These are phyloP conservation scores for Dicyrtomina minuta DNA, from an alignment of 2,888 invertebrate genomes.

Conservation along the genomic window DNA sequence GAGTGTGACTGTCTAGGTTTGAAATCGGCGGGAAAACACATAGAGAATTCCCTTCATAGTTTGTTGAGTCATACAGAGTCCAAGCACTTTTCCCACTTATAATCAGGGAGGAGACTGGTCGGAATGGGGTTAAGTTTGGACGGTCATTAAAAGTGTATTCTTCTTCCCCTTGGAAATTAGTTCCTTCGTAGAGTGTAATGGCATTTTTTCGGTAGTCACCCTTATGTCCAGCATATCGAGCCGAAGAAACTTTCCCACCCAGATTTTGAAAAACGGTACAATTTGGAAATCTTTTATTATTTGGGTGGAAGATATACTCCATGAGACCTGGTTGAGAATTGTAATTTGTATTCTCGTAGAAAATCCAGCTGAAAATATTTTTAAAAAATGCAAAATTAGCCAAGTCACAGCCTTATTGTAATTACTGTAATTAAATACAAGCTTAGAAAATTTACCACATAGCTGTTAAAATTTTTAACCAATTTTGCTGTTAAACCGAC, in stretches of 20 bases:
- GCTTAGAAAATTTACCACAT: too few relatives aligned
- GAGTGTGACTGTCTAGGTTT: too few relatives aligned
- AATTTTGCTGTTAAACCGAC: too few relatives aligned
- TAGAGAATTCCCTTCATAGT: slow-evolving; percentile 40
- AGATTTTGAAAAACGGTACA: slow-evolving; percentile 39
- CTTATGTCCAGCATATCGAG: slow-evolving; percentile 39
- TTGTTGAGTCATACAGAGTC: slow-evolving; percentile 42
- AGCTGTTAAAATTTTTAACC: too few relatives aligned
- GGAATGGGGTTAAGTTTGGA: slow-evolving; percentile 20
- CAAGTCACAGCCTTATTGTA: too few relatives aligned
- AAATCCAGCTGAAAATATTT: slow-evolving; percentile 23
- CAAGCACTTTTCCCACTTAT: slow-evolving; percentile 39
- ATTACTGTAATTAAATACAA: too few relatives aligned
- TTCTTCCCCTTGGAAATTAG: slow-evolving; percentile 47
- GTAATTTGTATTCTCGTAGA: slow-evolving; percentile 21
- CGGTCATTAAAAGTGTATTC: slow-evolving; percentile 36
- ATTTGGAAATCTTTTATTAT: too few relatives aligned
- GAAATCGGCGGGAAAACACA: slow-evolving; percentile 41
- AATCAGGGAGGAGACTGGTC: slow-evolving; percentile 16
- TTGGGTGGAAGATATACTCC: slow-evolving; percentile 41
- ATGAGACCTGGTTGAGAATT: slow-evolving; percentile 18
- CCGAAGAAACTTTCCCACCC: slow-evolving; percentile 32
- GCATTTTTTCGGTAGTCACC: slow-evolving; percentile 37
- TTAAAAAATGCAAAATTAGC: too few relatives aligned
- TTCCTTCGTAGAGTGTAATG: slow-evolving; percentile 40